Evolutionary conservation across 2,888 invertebrate genomes (phyloP).

Genomic region (Panzeria rudis): DNA sequence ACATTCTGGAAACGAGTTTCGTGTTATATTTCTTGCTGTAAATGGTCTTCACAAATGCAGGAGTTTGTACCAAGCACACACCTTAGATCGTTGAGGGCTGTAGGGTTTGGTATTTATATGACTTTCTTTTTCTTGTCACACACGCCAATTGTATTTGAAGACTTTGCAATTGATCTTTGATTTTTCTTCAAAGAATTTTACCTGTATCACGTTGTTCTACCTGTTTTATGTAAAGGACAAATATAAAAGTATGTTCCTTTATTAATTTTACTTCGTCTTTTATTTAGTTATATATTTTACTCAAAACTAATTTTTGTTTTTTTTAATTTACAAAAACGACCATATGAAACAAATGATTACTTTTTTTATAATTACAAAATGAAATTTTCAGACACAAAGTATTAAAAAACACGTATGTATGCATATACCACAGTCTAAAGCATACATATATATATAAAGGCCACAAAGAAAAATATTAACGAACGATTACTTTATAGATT

Average conservation of each 20-base stretch:
- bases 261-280: constrained; percentile 11
- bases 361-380: neutral
- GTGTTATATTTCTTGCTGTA: constrained; percentile 68
- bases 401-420: constrained; percentile 17
- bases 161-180: constrained; percentile 60
- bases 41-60: constrained; percentile 45
- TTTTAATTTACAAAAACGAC: neutral
- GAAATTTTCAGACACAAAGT: constrained; percentile 34
- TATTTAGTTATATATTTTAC: neutral
- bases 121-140: constrained; percentile 32
- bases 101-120: constrained; percentile 16
- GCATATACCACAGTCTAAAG: too few species aligned
- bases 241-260: constrained; percentile 29
- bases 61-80: constrained; percentile 39
- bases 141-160: constrained; percentile 20
- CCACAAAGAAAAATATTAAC: constrained; percentile 52
- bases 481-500: constrained; percentile 61
- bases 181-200: constrained; percentile 31
- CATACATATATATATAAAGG: neutral
- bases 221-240: constrained; percentile 46
- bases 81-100: neutral
- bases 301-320: neutral
- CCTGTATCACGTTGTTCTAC: constrained; percentile 51
- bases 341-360: neutral
- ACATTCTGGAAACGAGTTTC: constrained; percentile 50